These are phyloP conservation scores for Acromyrmex echinatior DNA, from an alignment of 1,140 invertebrate genomes.

Conservation along the genomic window DNA sequence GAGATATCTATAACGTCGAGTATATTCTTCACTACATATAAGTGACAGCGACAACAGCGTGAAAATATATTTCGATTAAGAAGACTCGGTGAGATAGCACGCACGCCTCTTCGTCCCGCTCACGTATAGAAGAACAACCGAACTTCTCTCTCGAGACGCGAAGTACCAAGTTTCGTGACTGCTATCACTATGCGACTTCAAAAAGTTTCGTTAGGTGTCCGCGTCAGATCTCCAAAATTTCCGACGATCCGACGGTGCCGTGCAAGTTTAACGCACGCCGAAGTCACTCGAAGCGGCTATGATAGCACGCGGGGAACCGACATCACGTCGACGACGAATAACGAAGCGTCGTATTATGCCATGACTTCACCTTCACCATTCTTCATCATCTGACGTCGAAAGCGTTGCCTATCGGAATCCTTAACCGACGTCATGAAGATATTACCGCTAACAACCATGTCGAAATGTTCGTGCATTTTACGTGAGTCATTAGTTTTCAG, in stretches of 20 bases:
- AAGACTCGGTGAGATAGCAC: slow-evolving; percentile 25
- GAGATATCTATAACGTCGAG: background rate
- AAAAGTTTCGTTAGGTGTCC: slow-evolving; percentile 49
- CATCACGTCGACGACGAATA: slow-evolving; percentile 32
- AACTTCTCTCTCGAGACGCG: slow-evolving; percentile 28
- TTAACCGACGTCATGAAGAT: slow-evolving; percentile 28
- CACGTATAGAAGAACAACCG: slow-evolving; percentile 28
- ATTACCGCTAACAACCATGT: slow-evolving; percentile 53
- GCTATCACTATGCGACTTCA: slow-evolving; percentile 39
- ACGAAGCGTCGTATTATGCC: slow-evolving; percentile 44
- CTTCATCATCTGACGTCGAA: slow-evolving; percentile 12
- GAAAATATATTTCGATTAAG: slow-evolving; percentile 35
- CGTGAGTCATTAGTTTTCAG: background rate
- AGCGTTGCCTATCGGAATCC: slow-evolving; percentile 48
- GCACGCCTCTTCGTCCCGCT: slow-evolving; percentile 4
- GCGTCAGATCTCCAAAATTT: slow-evolving; percentile 51
- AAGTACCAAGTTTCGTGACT: slow-evolving; percentile 45
- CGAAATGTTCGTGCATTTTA: slow-evolving; percentile 14
- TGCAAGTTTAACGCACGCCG: slow-evolving; percentile 41
- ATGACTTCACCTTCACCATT: slow-evolving; percentile 53
- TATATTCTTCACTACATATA: background rate
- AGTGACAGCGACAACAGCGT: background rate
- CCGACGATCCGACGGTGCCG: slow-evolving; percentile 10
- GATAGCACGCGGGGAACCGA: slow-evolving; percentile 29
- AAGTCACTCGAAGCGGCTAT: slow-evolving; percentile 11